Conservation (phyloP, 2,113 vertebrate genomes). For the Hippocampus comes region DNA sequence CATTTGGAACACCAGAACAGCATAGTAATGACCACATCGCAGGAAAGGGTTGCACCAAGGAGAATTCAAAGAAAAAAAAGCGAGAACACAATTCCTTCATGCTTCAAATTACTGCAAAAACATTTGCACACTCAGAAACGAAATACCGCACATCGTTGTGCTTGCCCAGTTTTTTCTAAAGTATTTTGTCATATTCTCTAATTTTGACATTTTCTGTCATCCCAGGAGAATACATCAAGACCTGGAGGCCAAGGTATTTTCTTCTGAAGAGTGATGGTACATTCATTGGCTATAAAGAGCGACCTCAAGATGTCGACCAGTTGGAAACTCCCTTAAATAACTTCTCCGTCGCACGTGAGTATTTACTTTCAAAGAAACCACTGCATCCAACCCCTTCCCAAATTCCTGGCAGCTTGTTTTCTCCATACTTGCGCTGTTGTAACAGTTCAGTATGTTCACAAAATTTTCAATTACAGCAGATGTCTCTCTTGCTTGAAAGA, state of each 20-base stretch:
- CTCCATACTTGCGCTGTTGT: conserved; percentile 22
- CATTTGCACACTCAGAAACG: neutral
- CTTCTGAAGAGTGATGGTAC: conserved; percentile 93
- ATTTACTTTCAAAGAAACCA: conserved; percentile 48
- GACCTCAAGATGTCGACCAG: conserved; percentile 91
- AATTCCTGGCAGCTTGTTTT: conserved; percentile 36
- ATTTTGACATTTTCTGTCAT: conserved; percentile 21
- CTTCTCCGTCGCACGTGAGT: conserved; percentile 98
- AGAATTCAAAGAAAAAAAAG: conserved; percentile 24
- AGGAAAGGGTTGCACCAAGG: conserved; percentile 11
- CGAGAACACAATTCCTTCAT: neutral
- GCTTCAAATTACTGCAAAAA: neutral
- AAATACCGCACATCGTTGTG: neutral
- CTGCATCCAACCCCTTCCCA: conserved; percentile 27
- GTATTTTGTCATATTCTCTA: conserved; percentile 1
- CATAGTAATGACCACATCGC: conserved; percentile 41
- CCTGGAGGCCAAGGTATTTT: conserved; percentile 95
- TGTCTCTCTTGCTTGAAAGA: neutral
- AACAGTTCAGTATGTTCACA: conserved; percentile 4
- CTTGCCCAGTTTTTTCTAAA: neutral
- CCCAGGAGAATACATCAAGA: conserved; percentile 96
- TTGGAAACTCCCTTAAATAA: conserved; percentile 95
- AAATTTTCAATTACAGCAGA: neutral
- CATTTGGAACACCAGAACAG: conserved; percentile 32
- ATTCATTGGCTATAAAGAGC: conserved; percentile 96